Percentiles rank a stretch among this genome's conserved stretches.
Conservation (phyloP, 2,797 vertebrate species). For the Mormyrus hasselquistii region DNA sequence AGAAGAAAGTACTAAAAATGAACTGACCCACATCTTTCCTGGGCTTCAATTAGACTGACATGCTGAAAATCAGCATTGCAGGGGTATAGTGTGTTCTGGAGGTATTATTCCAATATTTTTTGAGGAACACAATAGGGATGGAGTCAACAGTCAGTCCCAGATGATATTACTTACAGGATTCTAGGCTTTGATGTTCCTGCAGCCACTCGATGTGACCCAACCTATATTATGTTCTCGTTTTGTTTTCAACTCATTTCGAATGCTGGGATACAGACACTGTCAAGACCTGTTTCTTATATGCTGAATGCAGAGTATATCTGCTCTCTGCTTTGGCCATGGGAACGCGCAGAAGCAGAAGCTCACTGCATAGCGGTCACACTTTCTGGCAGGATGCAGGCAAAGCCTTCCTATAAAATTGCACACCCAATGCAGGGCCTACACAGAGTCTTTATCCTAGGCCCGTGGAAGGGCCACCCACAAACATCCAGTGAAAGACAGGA, state of each 20-base stretch:
- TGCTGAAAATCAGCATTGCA: not conserved
- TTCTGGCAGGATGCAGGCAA: not conserved
- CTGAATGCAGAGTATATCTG: not conserved
- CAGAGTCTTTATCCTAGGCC: slow-evolving; percentile 46
- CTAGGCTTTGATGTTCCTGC: not conserved
- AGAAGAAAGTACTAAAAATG: slow-evolving; percentile 16
- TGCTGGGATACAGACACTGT: not conserved
- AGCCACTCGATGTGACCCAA: not conserved
- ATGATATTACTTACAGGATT: not conserved
- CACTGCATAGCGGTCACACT: not conserved
- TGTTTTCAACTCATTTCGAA: slow-evolving; percentile 11
- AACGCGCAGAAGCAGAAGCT: not conserved
- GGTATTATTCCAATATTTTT: not conserved
- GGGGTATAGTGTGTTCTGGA: not conserved
- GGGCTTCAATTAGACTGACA: slow-evolving; percentile 15
- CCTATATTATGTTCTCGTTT: not conserved
- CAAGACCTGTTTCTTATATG: not conserved
- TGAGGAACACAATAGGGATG: not conserved
- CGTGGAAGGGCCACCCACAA: slow-evolving; percentile 52
- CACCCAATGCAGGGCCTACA: not conserved
- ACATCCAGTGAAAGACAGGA: slow-evolving; percentile 45
- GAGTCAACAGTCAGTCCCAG: not conserved
- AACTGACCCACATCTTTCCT: slow-evolving; percentile 19
- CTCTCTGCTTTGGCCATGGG: not conserved
- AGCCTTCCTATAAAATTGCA: not conserved